These are phyloP conservation scores for Tethea ocularis DNA, from an alignment of 2,888 invertebrate species.

Conservation along the genomic window DNA sequence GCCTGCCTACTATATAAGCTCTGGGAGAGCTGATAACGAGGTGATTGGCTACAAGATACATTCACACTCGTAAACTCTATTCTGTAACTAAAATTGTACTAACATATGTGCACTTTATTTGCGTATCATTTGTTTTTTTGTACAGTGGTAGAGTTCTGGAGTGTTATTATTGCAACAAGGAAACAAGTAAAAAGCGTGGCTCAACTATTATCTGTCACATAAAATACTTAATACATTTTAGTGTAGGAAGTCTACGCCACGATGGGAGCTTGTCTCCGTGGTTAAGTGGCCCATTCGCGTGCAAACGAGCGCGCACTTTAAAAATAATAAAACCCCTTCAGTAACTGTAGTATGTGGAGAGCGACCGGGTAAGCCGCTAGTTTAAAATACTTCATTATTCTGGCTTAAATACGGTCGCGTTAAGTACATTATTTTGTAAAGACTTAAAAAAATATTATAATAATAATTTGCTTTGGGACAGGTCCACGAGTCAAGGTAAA, in stretches of 20 bases:
- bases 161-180: constrained; percentile 50
- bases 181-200: constrained; percentile 80
- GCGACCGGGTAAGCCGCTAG: constrained; percentile 12
- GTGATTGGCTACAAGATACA: constrained; percentile 49
- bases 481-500: no score
- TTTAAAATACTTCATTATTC: constrained; percentile 11
- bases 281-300: constrained; percentile 84
- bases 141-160: constrained; percentile 20
- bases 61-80: constrained; percentile 56
- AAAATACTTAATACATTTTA: constrained; percentile 71
- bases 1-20: constrained; percentile 41
- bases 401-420: background rate
- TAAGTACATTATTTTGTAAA: background rate
- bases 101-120: background rate
- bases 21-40: constrained; percentile 50
- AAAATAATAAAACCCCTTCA: constrained; percentile 81
- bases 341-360: constrained; percentile 45
- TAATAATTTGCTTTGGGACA: no score
- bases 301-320: constrained; percentile 83
- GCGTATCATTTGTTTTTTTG: background rate
- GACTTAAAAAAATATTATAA: no score
- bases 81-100: constrained; percentile 19
- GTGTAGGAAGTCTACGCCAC: constrained; percentile 62
- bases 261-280: constrained; percentile 72
- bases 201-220: constrained; percentile 72